phyloP scores from a whole-genome alignment of 2,888 invertebrate species.

The Pseudococcus viburni region DNA sequence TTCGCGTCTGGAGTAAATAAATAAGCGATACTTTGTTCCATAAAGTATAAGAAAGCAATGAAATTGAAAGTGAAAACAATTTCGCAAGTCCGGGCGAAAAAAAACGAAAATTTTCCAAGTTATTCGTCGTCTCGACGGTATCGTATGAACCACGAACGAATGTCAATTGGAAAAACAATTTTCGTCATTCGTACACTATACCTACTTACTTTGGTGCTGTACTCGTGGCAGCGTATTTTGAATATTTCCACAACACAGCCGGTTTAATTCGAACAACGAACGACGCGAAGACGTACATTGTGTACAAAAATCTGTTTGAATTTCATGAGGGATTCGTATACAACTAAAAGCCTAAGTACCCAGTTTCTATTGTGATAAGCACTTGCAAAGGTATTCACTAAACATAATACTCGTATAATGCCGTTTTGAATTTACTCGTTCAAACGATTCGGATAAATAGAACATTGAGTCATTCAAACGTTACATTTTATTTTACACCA shows the following conservation, averaged over 20 bases:
- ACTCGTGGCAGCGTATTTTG: background rate
- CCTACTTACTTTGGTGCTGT: no score
- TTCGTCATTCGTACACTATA: slow-evolving; percentile 4
- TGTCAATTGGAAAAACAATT: slow-evolving; percentile 47
- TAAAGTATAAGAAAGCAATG: background rate
- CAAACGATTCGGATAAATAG: slow-evolving; percentile 60
- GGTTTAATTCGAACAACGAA: slow-evolving; percentile 30
- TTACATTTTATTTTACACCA: slow-evolving; percentile 30
- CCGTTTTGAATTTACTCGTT: slow-evolving; percentile 58
- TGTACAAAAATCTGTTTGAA: slow-evolving; percentile 53
- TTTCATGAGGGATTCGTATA: slow-evolving; percentile 45
- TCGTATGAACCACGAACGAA: background rate
- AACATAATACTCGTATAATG: slow-evolving; percentile 59
- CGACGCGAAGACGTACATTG: slow-evolving; percentile 51
- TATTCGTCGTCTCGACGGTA: background rate
- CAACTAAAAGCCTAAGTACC: slow-evolving; percentile 46
- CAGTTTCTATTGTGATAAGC: slow-evolving; percentile 44
- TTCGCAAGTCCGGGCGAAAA: background rate
- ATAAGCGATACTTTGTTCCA: background rate
- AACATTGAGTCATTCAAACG: slow-evolving; percentile 55
- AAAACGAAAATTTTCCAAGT: background rate
- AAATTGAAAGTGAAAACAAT: slow-evolving; percentile 6
- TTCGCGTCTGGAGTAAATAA: background rate
- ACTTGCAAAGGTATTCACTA: slow-evolving; percentile 56
- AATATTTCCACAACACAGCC: slow-evolving; percentile 49